These are phyloP conservation scores for Lapara coniferarum DNA, from an alignment of 2,888 invertebrate genomes.

Conservation along the genomic window DNA sequence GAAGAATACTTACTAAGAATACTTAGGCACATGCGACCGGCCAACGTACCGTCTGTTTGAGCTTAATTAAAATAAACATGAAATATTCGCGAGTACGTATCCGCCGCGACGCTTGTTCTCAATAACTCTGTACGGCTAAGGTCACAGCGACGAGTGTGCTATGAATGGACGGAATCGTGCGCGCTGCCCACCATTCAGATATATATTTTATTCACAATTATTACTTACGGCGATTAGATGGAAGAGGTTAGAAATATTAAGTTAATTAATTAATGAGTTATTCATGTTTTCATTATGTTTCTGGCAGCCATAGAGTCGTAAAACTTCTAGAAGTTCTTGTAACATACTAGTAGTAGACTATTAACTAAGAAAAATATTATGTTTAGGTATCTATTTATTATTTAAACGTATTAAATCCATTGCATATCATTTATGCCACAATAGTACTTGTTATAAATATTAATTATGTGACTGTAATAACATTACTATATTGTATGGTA, in stretches of 20 bases:
- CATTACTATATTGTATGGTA: too few species aligned
- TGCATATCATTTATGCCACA: too few species aligned
- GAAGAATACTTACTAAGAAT: conserved; percentile 60
- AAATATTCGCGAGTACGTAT: conserved; percentile 55
- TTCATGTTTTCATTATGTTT: conserved; percentile 41
- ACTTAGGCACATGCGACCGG: conserved; percentile 48
- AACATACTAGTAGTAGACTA: neutral
- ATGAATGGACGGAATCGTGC: conserved; percentile 65
- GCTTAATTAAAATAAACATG: conserved; percentile 29
- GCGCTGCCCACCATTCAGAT: conserved; percentile 63
- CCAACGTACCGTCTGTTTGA: conserved; percentile 20
- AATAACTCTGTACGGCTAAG: conserved; percentile 56
- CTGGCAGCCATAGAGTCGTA: conserved; percentile 8
- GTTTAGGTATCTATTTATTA: neutral
- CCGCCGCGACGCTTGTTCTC: conserved; percentile 41
- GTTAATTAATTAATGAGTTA: conserved; percentile 46
- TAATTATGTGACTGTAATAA: too few species aligned
- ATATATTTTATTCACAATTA: conserved; percentile 66
- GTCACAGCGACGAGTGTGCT: conserved; percentile 61
- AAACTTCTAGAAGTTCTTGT: neutral
- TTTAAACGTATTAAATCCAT: too few species aligned
- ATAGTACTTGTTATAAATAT: too few species aligned
- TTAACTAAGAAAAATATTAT: neutral
- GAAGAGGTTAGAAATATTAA: conserved; percentile 44
- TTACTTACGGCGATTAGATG: conserved; percentile 56